Base-by-base conservation (phyloP, 2,797 vertebrate species). In the Tragelaphus eurycerus region DNA sequence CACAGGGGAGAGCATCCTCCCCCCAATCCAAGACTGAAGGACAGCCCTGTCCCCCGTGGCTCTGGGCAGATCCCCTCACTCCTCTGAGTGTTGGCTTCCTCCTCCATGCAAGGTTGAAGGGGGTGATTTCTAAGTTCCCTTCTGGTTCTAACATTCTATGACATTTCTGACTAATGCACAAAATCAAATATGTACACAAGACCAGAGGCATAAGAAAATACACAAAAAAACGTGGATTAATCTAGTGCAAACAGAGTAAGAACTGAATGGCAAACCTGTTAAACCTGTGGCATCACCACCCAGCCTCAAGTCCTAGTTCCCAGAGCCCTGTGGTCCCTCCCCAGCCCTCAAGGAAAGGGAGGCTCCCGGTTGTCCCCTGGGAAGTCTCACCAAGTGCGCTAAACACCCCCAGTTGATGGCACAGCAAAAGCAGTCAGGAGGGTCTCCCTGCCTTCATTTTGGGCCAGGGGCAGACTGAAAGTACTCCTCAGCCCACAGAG, bases 131-230 rank as follows among this genome's bases (percentile, higher is more conserved):
- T 84, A 90, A 88, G 71, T 52, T 89, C 7, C 71, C 83, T 81
- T 85, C 83, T 0, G 0, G 64, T 83, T 92, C 96, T 60, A 93
- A 89, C 83, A 67, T 55, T 55, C 57, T 92, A 4, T 96, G 93
- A 93, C 79, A 96, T 90, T 97, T 97, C 92, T 54, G 90, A 94
- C 90, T 90, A 78, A 97, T 50, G 93, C 34, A 85, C 54, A 64
- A 97, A 86, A 95, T 97, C 92, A 97, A 92, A 97, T 96, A 78
- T 46, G 74, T 96, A 86, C 96, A 96, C 93, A 96, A 83, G 93
- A 89, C 95, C 64, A 92, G 86, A 95, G 64, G 82, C 57, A 12
- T 90, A 90, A 76, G 82, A 95, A 95, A 90, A 95, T 29, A 71
- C 23, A 96, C 85, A 94, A 91, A 12, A 93, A 82, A 82, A 67